Percentiles rank a stretch among this genome's conserved stretches.
Evolutionary conservation across 2,888 invertebrate genomes (phyloP).

Genomic region (Eurytoma adleriae): DNA sequence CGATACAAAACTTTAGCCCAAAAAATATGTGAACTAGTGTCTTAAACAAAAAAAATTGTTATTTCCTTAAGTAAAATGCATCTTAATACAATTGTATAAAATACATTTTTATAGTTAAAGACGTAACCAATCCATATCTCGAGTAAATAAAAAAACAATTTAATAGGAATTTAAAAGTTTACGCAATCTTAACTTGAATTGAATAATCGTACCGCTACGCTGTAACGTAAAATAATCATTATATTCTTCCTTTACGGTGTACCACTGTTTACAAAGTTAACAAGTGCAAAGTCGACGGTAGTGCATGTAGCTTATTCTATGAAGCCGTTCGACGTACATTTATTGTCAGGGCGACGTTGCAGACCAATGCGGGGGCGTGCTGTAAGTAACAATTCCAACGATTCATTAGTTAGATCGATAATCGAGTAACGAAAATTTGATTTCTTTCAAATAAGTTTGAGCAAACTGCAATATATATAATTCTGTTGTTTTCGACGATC

Average conservation of each 20-base stretch:
- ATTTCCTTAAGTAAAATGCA: too few relatives aligned
- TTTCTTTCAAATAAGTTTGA: too few relatives aligned
- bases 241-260: constrained; percentile 4
- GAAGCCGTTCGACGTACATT: background rate
- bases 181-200: background rate
- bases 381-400: background rate
- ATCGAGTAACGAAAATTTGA: too few relatives aligned
- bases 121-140: constrained; percentile 21
- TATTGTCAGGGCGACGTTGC: constrained; percentile 25
- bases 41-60: too few relatives aligned
- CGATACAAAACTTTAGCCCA: too few relatives aligned
- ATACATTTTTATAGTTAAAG: too few relatives aligned
- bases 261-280: constrained; percentile 7
- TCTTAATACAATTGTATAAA: too few relatives aligned
- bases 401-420: too few relatives aligned
- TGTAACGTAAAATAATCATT: constrained; percentile 3
- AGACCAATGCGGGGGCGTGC: constrained; percentile 18
- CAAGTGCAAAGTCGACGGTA: background rate
- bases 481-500: too few relatives aligned
- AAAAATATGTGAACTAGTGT: too few relatives aligned
- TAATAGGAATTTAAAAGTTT: too few relatives aligned
- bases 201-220: constrained; percentile 6
- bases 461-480: too few relatives aligned
- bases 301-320: background rate
- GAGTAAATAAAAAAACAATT: background rate